Evolutionary conservation across 2,797 vertebrate genomes (phyloP), one percentile per base, ranked within the genome.

Genomic region (Nothura maculosa): DNA sequence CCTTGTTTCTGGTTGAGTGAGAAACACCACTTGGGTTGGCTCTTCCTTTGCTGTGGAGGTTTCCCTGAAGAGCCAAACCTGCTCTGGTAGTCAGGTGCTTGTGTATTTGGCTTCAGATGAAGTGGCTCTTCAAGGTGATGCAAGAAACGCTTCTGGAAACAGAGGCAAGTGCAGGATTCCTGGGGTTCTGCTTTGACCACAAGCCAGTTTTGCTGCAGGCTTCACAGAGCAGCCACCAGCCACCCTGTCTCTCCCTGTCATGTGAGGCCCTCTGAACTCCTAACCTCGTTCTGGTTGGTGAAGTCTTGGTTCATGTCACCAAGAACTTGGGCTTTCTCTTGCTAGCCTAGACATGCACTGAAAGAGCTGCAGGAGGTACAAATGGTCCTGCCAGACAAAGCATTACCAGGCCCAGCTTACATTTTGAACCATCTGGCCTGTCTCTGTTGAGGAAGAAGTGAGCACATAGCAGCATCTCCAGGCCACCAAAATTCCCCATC

Each of bases 401-500:
- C 9, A 32, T 21, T 68, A 6, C 40, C 12, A 43, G 17, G 0
- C 38, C 38, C 9, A 0, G 20, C 6, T 20, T n/a, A 28, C 0
- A 0, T 89, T 50, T 25, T 50, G 48, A 50, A 24, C 19, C 54
- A 55, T 30, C 52, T 62, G 34, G 12, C 36, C 60, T 6, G 19
- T 17, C 27, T 28, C 61, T 30, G 38, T 28, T 40, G 61, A 55
- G 54, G 54, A 55, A 55, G 54, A n/a, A 19, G 30, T n/a, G 52
- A 30, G 54, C 54, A 55, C 30, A n/a, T 7, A 55, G 54, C 19
- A 55, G 54, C 54, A n/a, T n/a, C 28, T n/a, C 52, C 28, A 18
- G 6, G 52, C 52, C 54, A 12, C 30, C 28, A 68, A 12, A 72
- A 92, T 96, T 95, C 90, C 87, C 80, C 80, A 93, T 95, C 22